These are phyloP conservation scores for Xenopus petersii DNA, from an alignment of 2,797 vertebrate genomes.

Conservation along the genomic window DNA sequence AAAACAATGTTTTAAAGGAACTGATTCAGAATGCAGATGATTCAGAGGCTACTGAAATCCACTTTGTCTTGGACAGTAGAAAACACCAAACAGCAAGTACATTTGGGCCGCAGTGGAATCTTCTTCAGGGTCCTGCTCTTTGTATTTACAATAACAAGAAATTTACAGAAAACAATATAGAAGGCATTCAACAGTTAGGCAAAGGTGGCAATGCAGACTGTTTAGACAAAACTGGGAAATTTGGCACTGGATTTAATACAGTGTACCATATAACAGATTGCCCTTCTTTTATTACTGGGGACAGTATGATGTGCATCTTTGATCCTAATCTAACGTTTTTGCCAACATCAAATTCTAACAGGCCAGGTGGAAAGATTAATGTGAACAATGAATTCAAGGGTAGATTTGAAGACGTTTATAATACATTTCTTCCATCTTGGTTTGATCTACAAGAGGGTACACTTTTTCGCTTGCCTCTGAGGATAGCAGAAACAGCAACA, in stretches of 20 bases:
- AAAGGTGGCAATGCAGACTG: slow-evolving; percentile 70
- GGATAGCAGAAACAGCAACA: slow-evolving; percentile 58
- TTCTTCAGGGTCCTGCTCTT: slow-evolving; percentile 77
- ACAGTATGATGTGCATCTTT: slow-evolving; percentile 73
- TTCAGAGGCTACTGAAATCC: slow-evolving; percentile 74
- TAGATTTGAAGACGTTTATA: slow-evolving; percentile 71
- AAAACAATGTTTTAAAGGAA: slow-evolving; percentile 76
- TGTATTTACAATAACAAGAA: slow-evolving; percentile 80
- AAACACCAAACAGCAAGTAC: slow-evolving; percentile 61
- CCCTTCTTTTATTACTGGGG: slow-evolving; percentile 76
- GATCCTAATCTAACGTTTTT: slow-evolving; percentile 74
- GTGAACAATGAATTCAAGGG: slow-evolving; percentile 64
- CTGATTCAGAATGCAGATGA: slow-evolving; percentile 83
- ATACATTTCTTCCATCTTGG: slow-evolving; percentile 71
- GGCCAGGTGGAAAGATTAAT: slow-evolving; percentile 67
- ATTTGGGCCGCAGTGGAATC: slow-evolving; percentile 72
- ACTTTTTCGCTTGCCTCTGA: slow-evolving; percentile 78
- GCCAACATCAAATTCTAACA: slow-evolving; percentile 54
- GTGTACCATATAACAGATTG: slow-evolving; percentile 84
- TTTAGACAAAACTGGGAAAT: slow-evolving; percentile 74
- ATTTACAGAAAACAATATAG: slow-evolving; percentile 71
- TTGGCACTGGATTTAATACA: slow-evolving; percentile 78
- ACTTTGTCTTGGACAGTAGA: slow-evolving; percentile 78
- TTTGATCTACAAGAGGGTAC: slow-evolving; percentile 72
- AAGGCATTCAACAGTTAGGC: slow-evolving; percentile 77